Percentiles rank a stretch among this genome's conserved stretches.
Evolutionary conservation across 2,797 vertebrate species (phyloP).

Genomic region (Corythornis leucogaster): DNA sequence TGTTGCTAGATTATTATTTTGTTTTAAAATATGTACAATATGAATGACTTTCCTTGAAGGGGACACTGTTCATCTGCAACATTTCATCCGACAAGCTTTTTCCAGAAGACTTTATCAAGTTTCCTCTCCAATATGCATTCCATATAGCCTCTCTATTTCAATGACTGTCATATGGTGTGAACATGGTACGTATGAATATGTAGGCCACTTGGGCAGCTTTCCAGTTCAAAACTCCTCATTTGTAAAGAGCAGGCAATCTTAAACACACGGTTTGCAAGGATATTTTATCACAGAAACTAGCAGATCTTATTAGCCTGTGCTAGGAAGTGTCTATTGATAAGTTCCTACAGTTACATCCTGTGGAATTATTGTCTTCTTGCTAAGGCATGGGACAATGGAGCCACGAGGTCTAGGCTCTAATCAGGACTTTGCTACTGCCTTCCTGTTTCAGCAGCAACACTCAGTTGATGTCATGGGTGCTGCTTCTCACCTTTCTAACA

Average conservation of each 20-base stretch:
- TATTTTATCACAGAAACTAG: constrained; percentile 46
- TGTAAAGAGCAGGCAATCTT: constrained; percentile 52
- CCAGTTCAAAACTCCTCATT: constrained; percentile 60
- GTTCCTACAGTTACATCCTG: constrained; percentile 62
- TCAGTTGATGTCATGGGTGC: background rate
- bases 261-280: constrained; percentile 33
- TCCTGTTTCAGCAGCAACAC: background rate
- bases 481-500: constrained; percentile 12
- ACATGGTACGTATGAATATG: constrained; percentile 61
- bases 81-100: constrained; percentile 68
- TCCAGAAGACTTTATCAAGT: constrained; percentile 61
- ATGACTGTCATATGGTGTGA: constrained; percentile 69
- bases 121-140: constrained; percentile 54
- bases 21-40: background rate
- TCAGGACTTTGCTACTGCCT: constrained; percentile 21
- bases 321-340: constrained; percentile 66
- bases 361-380: constrained; percentile 23
- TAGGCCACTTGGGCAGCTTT: constrained; percentile 67
- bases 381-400: constrained; percentile 35
- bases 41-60: constrained; percentile 43
- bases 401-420: constrained; percentile 47
- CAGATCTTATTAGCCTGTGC: constrained; percentile 43
- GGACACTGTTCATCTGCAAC: constrained; percentile 53
- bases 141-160: constrained; percentile 62
- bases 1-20: background rate